Evolutionary conservation across 2,113 vertebrate genomes (phyloP), one percentile per base, ranked within the genome.

Genomic region (Gobius niger): DNA sequence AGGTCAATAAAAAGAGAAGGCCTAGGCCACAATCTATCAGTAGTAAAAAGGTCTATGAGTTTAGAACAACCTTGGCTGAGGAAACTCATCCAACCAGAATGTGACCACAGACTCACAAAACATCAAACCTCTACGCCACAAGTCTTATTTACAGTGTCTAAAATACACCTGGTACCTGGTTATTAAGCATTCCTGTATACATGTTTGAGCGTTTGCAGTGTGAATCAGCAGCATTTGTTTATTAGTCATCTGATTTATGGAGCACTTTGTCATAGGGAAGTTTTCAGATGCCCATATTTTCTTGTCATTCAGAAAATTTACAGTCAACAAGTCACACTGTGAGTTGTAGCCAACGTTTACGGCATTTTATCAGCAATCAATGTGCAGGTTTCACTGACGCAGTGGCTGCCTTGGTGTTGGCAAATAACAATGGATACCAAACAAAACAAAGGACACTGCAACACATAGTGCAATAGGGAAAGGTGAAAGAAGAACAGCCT

Each of bases 221-320:
- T 73, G 64, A 60, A 62, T 77, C 65, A 81, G 24, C 56, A 34
- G 67, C 52, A 53, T 46, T 63, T 18, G 66, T 88, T 84, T 84
- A 82, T 80, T 80, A 67, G 0, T 73, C 63, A 51, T 63, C 19
- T 86, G 85, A 91, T 89, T 89, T 89, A 91, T 79, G 7, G 51
- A 72, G 80, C 77, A 81, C 85, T 85, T 82, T 81, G 82, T 83
- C 84, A 79, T 69, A 76, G 83, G 78, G 81, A 59, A 80, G 76
- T 82, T 87, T 88, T 78, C 75, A 87, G 80, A 84, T 85, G 82
- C 72, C 66, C 74, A 47, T 65, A 67, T 82, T 78, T 16, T 82
- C 76, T 82, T 77, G 61, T 81, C 75, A 80, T 79, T 74, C 62
- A 9, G 44, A 79, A 78, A 72, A 90, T 88, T 85, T 88, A 85